Base-by-base conservation (phyloP, 1,140 invertebrate species). In the Matsumurasca onukii region DNA sequence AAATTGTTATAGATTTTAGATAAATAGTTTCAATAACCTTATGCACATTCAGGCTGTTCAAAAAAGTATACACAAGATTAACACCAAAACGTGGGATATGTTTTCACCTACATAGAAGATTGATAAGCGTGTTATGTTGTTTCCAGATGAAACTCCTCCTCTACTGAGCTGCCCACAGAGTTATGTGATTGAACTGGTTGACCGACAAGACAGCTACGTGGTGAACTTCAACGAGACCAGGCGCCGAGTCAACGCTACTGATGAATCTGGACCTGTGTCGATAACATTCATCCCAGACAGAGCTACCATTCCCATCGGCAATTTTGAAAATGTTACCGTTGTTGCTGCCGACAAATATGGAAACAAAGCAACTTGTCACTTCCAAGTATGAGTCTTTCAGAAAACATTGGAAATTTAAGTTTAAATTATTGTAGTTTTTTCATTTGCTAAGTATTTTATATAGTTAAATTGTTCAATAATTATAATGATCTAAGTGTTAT, bases 151-250 rank as follows among this genome's bases (percentile, higher is more conserved):
- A 59, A 97, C 93, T 1, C 95, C 95, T 45, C 96, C 96, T n/a
- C 87, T 88, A 75, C 78, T 98, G 25, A 94, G 91, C 75, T 98
- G 96, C 77, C 96, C 96, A 0, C 93, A 97, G 78, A 97, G 95
- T 73, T 98, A 97, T 76, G 93, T 97, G 0, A 93, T 98, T 69
- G 94, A 97, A 79, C 80, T 97, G 59, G 88, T 93, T 0, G 93
- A 97, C 69, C 87, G 89, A 74, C 93, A 96, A 82, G 92, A 95
- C 1, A 93, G 89, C 75, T 96, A 96, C 72, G 84, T 88, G 1
- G 92, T 98, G 0, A 94, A 96, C 73, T 98, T 98, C 78, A 98
- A 97, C 77, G 93, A 97, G 74, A 95, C 94, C 0, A 82, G 92
- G 31, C 85, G 88, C 72, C 82, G 91, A 74, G 90, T 98, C 24